Evolutionary conservation across 1,140 invertebrate species (phyloP).

Genomic region (Oryzaephilus surinamensis): DNA sequence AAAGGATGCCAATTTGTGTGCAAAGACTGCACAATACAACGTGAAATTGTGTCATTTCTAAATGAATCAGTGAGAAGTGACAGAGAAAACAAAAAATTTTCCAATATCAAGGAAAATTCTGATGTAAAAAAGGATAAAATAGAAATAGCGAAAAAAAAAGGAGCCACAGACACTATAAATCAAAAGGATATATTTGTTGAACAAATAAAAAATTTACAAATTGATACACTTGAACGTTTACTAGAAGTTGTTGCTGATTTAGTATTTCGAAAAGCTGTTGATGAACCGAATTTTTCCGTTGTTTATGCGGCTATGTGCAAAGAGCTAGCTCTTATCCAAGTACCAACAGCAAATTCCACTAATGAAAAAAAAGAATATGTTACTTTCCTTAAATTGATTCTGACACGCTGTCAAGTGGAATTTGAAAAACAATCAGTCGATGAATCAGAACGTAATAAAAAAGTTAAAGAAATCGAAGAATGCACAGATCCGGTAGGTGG

Average conservation of each 20-base stretch:
- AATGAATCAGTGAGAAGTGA: no score
- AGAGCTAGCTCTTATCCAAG: conserved; percentile 50
- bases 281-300: conserved; percentile 85
- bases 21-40: no score
- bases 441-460: conserved; percentile 45
- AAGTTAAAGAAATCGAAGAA: conserved; percentile 53
- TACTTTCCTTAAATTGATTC: conserved; percentile 70
- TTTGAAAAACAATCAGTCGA: conserved; percentile 72
- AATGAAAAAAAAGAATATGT: conserved; percentile 29
- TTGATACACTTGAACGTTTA: conserved; percentile 70
- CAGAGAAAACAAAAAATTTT: no score
- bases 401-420: conserved; percentile 76
- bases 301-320: conserved; percentile 82
- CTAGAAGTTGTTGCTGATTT: conserved; percentile 79
- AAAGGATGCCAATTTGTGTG: no score
- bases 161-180: no score
- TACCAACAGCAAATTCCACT: no score
- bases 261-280: conserved; percentile 90
- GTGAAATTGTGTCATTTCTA: no score
- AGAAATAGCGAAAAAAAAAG: no score
- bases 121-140: no score
- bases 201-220: conserved; percentile 63
- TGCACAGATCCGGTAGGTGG: conserved; percentile 51
- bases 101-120: no score
- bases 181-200: conserved; percentile 72